These are phyloP conservation scores for Aphaenogaster rudis DNA, from an alignment of 1,140 invertebrate species.

Conservation along the genomic window DNA sequence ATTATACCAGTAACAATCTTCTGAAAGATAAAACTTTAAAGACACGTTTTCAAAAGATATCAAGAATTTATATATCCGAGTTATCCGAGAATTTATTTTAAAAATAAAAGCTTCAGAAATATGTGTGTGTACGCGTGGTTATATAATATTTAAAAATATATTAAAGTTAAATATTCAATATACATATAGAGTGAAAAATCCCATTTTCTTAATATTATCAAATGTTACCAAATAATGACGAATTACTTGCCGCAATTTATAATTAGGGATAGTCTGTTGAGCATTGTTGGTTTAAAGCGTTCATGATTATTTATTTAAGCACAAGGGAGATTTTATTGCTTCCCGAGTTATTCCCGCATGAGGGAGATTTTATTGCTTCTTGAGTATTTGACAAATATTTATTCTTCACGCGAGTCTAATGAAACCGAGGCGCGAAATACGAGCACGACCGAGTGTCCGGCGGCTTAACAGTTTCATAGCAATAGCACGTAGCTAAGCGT, in stretches of 20 bases:
- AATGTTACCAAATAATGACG: background rate
- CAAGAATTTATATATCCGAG: too few relatives aligned
- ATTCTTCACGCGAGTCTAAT: constrained; percentile 24
- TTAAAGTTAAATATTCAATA: background rate
- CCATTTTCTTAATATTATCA: background rate
- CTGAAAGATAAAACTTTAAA: background rate
- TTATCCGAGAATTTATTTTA: background rate
- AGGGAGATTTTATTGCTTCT: background rate
- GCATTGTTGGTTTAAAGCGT: background rate
- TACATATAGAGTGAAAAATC: background rate
- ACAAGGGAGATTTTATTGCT: background rate
- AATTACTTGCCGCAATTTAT: background rate
- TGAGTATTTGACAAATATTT: constrained; percentile 27
- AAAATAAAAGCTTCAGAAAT: background rate
- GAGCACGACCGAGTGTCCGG: constrained; percentile 2
- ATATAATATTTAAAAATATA: background rate
- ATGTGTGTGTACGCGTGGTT: background rate
- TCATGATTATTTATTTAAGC: background rate
- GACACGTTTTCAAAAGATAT: background rate
- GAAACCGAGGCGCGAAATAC: constrained; percentile 27
- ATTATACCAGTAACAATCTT: constrained; percentile 3
- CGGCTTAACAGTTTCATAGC: constrained; percentile 47
- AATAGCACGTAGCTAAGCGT: constrained; percentile 26
- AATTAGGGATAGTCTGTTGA: background rate
- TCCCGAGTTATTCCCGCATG: background rate